Conservation (phyloP, 1,140 invertebrate genomes). For the Ceratina calcarata region DNA sequence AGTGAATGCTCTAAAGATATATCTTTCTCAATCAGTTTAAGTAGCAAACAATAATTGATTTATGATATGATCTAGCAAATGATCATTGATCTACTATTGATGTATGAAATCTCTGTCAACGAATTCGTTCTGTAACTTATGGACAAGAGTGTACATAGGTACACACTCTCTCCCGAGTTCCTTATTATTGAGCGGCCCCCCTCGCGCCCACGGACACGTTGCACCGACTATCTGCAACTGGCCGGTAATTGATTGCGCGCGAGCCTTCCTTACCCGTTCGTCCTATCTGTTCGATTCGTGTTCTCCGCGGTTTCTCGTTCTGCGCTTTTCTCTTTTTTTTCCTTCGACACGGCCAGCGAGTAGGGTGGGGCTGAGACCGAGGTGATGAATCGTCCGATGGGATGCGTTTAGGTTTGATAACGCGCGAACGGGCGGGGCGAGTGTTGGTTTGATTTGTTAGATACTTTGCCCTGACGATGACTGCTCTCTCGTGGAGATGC, state of each 20-base stretch:
- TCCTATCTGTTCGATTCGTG: background rate
- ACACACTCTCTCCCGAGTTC: constrained; percentile 10
- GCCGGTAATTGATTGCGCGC: constrained; percentile 33
- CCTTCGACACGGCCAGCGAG: background rate
- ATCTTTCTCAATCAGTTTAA: no score
- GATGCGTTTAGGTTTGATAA: background rate
- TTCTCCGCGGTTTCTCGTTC: constrained; percentile 10
- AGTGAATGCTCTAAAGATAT: no score
- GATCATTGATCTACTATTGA: no score
- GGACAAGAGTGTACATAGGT: constrained; percentile 1
- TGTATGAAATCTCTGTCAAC: no score
- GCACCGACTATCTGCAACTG: constrained; percentile 21
- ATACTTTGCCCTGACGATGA: background rate
- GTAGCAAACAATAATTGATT: no score
- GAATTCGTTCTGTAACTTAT: no score
- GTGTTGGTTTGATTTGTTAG: background rate
- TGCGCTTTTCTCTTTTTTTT: background rate
- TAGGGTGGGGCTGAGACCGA: background rate
- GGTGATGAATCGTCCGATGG: background rate
- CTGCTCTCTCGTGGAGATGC: background rate
- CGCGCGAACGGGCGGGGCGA: background rate
- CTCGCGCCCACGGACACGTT: constrained; percentile 32
- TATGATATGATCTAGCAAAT: no score
- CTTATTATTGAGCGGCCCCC: constrained; percentile 34
- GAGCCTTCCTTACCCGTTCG: background rate